Evolutionary conservation across 2,113 vertebrate genomes (phyloP), one percentile per base, ranked within the genome.

Genomic region (Scomber japonicus): DNA sequence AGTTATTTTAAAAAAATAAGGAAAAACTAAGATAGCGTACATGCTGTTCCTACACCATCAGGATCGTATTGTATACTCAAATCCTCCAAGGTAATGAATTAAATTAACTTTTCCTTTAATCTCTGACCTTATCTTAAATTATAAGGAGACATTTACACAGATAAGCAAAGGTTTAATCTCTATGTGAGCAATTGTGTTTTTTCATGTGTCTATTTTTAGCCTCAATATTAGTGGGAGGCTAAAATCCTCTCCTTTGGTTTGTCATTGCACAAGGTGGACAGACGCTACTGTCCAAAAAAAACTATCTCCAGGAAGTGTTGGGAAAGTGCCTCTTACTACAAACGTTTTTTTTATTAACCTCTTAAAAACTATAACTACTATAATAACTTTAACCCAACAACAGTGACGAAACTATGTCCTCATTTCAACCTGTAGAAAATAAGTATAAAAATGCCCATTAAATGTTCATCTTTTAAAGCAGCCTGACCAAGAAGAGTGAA

Each of bases 51-150:
- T 60, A 15, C 21, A 54, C 78, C 72, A 74, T 35, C 30, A 56
- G 59, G 74, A 85, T 81, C 80, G 81, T 30, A 68, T 68, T 64
- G 71, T 78, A 71, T 71, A 78, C 55, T 80, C 63, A 80, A 81
- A 75, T 74, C 81, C 74, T 78, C 62, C 11, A 88, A 79, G 86
- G 84, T 76, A 80, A 85, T 69, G 59, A 85, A 85, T 78, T 63
- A 84, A 76, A 86, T 91, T 88, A 84, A 82, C 81, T 83, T 78
- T 71, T 44, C 61, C 49, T 86, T 63, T 84, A 86, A 88, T 91
- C 89, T 85, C 60, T 74, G 55, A 24, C 63, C 68, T 88, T 76
- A 88, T 92, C 87, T 89, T 60, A 88, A 87, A 86, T 81, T 72
- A 82, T 44, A 82, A 24, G 44, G 55, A 21, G 71, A 76, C 49